Conservation (phyloP, 2,888 invertebrate species). For the Yponomeuta cagnagella region DNA sequence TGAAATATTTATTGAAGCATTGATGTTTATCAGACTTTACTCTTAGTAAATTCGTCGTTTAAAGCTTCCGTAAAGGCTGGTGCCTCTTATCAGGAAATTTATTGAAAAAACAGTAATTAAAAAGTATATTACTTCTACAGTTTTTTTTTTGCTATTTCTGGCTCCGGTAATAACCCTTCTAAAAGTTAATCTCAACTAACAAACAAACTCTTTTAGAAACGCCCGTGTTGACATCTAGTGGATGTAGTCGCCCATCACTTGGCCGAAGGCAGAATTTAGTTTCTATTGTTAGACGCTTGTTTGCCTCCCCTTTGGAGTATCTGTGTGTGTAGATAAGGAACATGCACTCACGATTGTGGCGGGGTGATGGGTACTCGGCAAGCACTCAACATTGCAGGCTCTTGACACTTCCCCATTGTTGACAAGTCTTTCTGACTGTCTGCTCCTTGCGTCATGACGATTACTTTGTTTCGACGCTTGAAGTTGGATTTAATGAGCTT, state of each 20-base stretch:
- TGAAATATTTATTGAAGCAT: too few species aligned
- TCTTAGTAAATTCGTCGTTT: too few species aligned
- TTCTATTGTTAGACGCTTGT: neutral
- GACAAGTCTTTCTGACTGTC: slow-evolving; percentile 12
- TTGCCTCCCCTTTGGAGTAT: slow-evolving; percentile 6
- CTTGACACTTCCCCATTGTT: slow-evolving; percentile 22
- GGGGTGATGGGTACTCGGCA: slow-evolving; percentile 25
- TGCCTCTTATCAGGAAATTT: too few species aligned
- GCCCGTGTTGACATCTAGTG: neutral
- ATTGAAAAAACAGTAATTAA: too few species aligned
- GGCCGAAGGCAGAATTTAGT: neutral
- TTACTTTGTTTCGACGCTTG: neutral
- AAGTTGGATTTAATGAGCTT: too few species aligned
- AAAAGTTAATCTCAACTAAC: too few species aligned
- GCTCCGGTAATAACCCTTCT: too few species aligned
- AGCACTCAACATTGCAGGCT: slow-evolving; percentile 19
- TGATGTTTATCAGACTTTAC: too few species aligned
- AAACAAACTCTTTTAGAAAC: too few species aligned
- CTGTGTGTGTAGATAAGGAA: slow-evolving; percentile 7
- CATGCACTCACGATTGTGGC: slow-evolving; percentile 19
- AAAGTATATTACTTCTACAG: too few species aligned
- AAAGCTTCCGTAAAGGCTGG: too few species aligned
- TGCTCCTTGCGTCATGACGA: neutral
- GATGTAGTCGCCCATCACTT: neutral
- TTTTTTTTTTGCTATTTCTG: too few species aligned